Conservation (phyloP, 2,888 invertebrate genomes). For the Nymphalis polychloros region DNA sequence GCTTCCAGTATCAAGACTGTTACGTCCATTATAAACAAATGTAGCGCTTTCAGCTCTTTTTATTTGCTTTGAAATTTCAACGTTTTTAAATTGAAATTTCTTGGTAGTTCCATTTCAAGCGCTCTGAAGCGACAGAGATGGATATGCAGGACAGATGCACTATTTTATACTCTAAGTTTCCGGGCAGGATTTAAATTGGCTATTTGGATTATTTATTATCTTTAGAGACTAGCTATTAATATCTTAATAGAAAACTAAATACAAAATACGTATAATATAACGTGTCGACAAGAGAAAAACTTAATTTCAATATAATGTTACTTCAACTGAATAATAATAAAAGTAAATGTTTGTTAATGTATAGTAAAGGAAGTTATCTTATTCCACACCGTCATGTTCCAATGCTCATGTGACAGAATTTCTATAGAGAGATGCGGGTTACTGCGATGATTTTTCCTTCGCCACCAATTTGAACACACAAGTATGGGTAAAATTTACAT, state of each 20-base stretch:
- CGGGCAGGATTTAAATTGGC: slow-evolving; percentile 35
- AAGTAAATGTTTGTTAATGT: no score
- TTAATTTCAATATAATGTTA: no score
- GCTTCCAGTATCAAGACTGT: slow-evolving; percentile 12
- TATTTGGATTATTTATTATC: slow-evolving; percentile 37
- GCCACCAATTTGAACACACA: no score
- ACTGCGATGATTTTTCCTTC: no score
- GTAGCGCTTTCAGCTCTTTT: slow-evolving; percentile 20
- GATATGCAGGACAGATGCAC: slow-evolving; percentile 35
- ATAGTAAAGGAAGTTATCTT: no score
- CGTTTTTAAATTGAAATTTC: slow-evolving; percentile 35
- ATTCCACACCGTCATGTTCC: no score
- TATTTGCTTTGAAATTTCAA: slow-evolving; percentile 28
- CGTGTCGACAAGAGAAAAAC: background rate
- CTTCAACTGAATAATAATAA: no score
- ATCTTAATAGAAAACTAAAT: background rate
- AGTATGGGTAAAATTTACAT: no score
- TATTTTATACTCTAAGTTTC: slow-evolving; percentile 31
- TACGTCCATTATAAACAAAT: slow-evolving; percentile 26
- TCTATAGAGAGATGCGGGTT: no score
- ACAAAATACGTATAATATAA: background rate
- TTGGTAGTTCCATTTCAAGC: slow-evolving; percentile 28
- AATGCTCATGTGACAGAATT: no score
- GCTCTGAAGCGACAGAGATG: slow-evolving; percentile 33
- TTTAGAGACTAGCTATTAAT: slow-evolving; percentile 17